A percentile compares a stretch with the other conserved stretches of the same genome.
Evolutionary conservation across 1,140 invertebrate genomes (phyloP).

Genomic region (Scaptomyza montana): DNA sequence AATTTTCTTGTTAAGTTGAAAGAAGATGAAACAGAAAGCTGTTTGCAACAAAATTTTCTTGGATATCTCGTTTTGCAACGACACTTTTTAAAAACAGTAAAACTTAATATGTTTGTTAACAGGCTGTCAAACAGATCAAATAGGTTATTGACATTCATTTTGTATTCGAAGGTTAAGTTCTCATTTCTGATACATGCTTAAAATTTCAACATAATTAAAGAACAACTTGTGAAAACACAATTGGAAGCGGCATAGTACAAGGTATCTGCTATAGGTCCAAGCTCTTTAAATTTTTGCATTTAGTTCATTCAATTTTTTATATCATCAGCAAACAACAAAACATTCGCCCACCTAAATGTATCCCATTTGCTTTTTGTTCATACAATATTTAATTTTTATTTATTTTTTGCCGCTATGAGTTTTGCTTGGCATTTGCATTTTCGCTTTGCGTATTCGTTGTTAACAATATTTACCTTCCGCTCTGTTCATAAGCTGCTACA

Average conservation of each 20-base stretch:
- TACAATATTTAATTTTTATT: conserved; percentile 11
- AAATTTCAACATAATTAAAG: no score
- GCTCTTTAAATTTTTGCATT: not conserved
- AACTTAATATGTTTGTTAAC: no score
- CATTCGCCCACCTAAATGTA: conserved; percentile 36
- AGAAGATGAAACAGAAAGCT: no score
- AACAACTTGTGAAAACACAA: no score
- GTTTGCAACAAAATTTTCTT: no score
- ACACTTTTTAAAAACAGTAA: no score
- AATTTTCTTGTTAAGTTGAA: no score
- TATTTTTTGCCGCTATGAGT: conserved; percentile 18
- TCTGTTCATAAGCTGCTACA: conserved; percentile 20
- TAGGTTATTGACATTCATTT: no score
- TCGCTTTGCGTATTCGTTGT: conserved; percentile 4
- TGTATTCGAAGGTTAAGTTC: no score
- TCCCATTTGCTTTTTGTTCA: conserved; percentile 16
- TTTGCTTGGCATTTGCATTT: conserved; percentile 36
- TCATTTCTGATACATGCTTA: no score
- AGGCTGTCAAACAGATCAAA: no score
- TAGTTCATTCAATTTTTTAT: conserved; percentile 47
- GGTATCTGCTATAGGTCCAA: not conserved
- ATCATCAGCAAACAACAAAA: conserved; percentile 30
- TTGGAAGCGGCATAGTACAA: not conserved
- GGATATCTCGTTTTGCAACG: no score
- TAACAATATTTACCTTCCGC: conserved; percentile 49